These are phyloP conservation scores for Scaptomyza montana DNA, from an alignment of 1,140 invertebrate genomes.

Conservation along the genomic window DNA sequence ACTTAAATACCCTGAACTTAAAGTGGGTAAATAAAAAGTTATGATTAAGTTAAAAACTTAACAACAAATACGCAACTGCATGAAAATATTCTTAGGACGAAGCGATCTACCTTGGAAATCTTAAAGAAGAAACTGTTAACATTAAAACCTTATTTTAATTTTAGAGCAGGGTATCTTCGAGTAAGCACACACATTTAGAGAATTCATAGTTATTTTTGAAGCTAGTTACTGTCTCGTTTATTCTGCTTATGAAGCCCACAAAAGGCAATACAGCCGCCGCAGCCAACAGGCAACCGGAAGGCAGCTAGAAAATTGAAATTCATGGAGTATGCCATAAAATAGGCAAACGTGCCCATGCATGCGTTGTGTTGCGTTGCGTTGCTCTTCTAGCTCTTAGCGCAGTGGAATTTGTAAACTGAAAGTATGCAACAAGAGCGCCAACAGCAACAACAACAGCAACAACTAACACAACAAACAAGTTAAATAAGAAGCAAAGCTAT, in stretches of 20 bases:
- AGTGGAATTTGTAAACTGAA: constrained; percentile 66
- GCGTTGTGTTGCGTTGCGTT: constrained; percentile 17
- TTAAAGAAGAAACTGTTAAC: too few species aligned
- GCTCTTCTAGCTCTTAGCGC: constrained; percentile 11
- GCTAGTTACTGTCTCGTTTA: constrained; percentile 28
- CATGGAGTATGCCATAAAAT: constrained; percentile 66
- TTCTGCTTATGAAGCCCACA: constrained; percentile 25
- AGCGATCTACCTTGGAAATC: too few species aligned
- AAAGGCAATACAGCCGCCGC: neutral
- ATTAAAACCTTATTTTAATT: too few species aligned
- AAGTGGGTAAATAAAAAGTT: too few species aligned
- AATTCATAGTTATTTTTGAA: neutral
- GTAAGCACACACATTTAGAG: neutral
- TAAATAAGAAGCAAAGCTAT: constrained; percentile 68
- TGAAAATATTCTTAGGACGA: too few species aligned
- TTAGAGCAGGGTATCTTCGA: neutral
- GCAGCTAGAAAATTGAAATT: constrained; percentile 67
- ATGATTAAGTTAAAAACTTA: too few species aligned
- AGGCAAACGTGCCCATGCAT: constrained; percentile 63
- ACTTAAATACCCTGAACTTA: neutral
- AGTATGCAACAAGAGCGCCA: constrained; percentile 63
- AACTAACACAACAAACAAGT: constrained; percentile 20
- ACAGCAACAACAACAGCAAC: constrained; percentile 23
- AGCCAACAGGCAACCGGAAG: constrained; percentile 15
- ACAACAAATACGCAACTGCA: too few species aligned